These are phyloP conservation scores for Rhingia campestris DNA, from an alignment of 2,888 invertebrate genomes.

Conservation along the genomic window DNA sequence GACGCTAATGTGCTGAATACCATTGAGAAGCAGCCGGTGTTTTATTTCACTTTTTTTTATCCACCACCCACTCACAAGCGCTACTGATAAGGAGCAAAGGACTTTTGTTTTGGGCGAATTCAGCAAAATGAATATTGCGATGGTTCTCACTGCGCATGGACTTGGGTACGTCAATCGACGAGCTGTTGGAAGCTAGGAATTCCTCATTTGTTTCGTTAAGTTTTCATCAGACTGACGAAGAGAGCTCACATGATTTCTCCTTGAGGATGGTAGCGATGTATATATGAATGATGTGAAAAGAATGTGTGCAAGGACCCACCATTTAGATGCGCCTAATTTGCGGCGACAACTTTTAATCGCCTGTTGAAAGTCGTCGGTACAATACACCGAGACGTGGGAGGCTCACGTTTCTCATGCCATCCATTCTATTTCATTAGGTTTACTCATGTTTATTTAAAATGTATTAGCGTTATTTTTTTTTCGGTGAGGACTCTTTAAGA, in stretches of 20 bases:
- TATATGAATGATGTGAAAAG: constrained; percentile 17
- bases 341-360: constrained; percentile 71
- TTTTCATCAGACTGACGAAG: constrained; percentile 9
- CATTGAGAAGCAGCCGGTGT: constrained; percentile 58
- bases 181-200: too few relatives aligned
- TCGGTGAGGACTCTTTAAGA: constrained; percentile 27
- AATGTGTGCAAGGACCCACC: constrained; percentile 52
- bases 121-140: constrained; percentile 39
- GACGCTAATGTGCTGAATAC: constrained; percentile 59
- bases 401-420: constrained; percentile 29
- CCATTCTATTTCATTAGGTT: constrained; percentile 34
- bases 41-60: constrained; percentile 20
- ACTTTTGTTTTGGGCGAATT: constrained; percentile 54
- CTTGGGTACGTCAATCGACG: too few relatives aligned
- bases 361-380: constrained; percentile 67
- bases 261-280: background rate
- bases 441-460: constrained; percentile 29
- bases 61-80: constrained; percentile 16
- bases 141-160: constrained; percentile 57
- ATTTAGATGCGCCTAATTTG: constrained; percentile 68
- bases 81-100: constrained; percentile 52
- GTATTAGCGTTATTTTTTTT: constrained; percentile 5
- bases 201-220: constrained; percentile 45
- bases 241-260: constrained; percentile 3
- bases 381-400: constrained; percentile 6